These are phyloP conservation scores for Rhopilema esculentum DNA, from an alignment of 30 jellyfish, hydroid and myxozoan species.

Conservation along the genomic window DNA sequence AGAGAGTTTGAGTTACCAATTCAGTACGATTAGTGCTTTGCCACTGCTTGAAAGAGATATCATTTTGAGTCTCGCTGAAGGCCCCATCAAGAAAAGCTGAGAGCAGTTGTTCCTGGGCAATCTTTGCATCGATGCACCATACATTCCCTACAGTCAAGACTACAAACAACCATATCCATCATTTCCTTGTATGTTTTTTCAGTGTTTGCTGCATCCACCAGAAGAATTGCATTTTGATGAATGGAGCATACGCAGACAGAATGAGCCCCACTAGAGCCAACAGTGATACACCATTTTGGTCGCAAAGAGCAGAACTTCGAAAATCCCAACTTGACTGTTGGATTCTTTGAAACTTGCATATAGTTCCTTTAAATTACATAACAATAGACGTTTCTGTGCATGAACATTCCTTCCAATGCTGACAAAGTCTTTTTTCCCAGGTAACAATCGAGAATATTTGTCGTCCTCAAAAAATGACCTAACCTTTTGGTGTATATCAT, in stretches of 20 bases:
- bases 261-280: background rate
- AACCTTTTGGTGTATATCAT: too few species aligned
- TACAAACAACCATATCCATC: constrained; percentile 21
- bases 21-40: constrained; percentile 47
- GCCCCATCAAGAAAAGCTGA: constrained; percentile 9
- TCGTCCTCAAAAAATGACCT: too few species aligned
- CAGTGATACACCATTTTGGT: background rate
- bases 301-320: constrained; percentile 53
- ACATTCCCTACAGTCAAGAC: constrained; percentile 20
- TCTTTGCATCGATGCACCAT: constrained; percentile 65
- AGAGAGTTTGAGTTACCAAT: constrained; percentile 1
- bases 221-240: constrained; percentile 9
- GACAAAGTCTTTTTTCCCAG: too few species aligned
- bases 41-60: constrained; percentile 66
- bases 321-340: constrained; percentile 61
- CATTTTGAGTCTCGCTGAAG: constrained; percentile 3
- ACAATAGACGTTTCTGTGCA: too few species aligned
- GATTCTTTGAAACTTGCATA: too few species aligned
- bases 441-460: too few species aligned
- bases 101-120: constrained; percentile 59
- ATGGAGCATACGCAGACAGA: background rate
- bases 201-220: background rate
- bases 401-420: too few species aligned
- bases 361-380: too few species aligned
- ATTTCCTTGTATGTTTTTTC: background rate